Conservation (phyloP, 2,888 invertebrate genomes). For the Merodon equestris region DNA sequence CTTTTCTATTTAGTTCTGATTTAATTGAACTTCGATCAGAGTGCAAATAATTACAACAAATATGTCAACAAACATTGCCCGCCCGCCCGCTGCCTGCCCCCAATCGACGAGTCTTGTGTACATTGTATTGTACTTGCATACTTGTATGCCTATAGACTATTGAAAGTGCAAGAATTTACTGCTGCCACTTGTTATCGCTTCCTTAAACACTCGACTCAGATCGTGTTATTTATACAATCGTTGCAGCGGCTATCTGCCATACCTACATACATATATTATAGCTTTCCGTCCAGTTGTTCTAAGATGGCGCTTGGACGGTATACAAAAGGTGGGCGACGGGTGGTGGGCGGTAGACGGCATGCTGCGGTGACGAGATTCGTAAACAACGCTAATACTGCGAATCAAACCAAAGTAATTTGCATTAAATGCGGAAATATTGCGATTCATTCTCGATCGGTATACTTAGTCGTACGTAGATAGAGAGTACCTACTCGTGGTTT, state of each 20-base stretch:
- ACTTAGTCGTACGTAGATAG: slow-evolving; percentile 32
- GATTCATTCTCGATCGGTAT: slow-evolving; percentile 55
- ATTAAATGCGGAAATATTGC: slow-evolving; percentile 65
- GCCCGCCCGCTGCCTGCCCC: not conserved
- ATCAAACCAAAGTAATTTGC: slow-evolving; percentile 51
- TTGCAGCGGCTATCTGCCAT: slow-evolving; percentile 22
- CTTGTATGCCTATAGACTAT: slow-evolving; percentile 10
- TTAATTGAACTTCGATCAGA: slow-evolving; percentile 66
- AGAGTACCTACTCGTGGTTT: too few relatives aligned
- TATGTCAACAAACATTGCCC: slow-evolving; percentile 60
- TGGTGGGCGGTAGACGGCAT: slow-evolving; percentile 53
- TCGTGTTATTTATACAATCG: slow-evolving; percentile 52
- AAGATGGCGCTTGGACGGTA: slow-evolving; percentile 63
- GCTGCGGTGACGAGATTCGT: not conserved
- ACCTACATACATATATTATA: too few relatives aligned
- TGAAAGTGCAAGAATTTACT: slow-evolving; percentile 64
- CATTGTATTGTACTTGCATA: not conserved
- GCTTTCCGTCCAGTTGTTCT: slow-evolving; percentile 57
- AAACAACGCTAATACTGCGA: too few relatives aligned
- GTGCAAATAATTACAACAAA: slow-evolving; percentile 65
- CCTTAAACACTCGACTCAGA: slow-evolving; percentile 58
- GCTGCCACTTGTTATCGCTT: slow-evolving; percentile 65
- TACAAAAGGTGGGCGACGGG: slow-evolving; percentile 25
- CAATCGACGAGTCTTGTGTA: too few relatives aligned
- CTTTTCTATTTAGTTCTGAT: slow-evolving; percentile 56